Percentiles rank a stretch among this genome's conserved stretches.
phyloP scores from a whole-genome alignment of 2,113 vertebrate genomes.

The Halichoeres trimaculatus region DNA sequence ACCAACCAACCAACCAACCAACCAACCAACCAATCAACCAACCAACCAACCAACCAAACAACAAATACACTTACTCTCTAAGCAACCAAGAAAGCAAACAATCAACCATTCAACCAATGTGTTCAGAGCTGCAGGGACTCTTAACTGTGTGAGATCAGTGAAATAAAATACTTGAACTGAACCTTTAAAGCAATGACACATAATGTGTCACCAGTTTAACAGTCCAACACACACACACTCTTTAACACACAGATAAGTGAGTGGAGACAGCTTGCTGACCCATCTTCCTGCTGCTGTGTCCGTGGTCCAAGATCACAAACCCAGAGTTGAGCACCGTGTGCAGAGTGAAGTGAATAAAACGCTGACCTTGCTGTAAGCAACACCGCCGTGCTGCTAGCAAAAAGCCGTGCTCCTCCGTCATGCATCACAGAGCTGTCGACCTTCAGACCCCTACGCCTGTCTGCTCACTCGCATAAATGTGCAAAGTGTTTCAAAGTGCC shows the following conservation, averaged over 20 bases:
- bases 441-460: conserved; percentile 48
- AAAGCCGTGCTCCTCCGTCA: conserved; percentile 56
- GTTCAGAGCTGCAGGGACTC: too few species aligned
- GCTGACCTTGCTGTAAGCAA: conserved; percentile 61
- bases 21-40: too few species aligned
- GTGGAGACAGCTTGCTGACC: not conserved
- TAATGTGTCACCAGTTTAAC: too few species aligned
- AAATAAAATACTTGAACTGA: too few species aligned
- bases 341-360: conserved; percentile 35
- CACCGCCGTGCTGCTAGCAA: conserved; percentile 32
- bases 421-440: conserved; percentile 65
- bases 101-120: too few species aligned
- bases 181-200: too few species aligned
- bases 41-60: too few species aligned
- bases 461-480: conserved; percentile 34
- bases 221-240: conserved; percentile 4
- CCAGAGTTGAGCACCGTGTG: conserved; percentile 3
- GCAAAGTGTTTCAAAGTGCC: conserved; percentile 41
- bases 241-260: not conserved
- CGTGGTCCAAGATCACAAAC: conserved; percentile 29
- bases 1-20: too few species aligned
- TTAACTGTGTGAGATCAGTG: too few species aligned
- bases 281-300: conserved; percentile 34
- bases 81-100: too few species aligned
- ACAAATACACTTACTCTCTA: too few species aligned